Base-by-base conservation (phyloP, 2,888 invertebrate species). In the Priocnemis perturbator region DNA sequence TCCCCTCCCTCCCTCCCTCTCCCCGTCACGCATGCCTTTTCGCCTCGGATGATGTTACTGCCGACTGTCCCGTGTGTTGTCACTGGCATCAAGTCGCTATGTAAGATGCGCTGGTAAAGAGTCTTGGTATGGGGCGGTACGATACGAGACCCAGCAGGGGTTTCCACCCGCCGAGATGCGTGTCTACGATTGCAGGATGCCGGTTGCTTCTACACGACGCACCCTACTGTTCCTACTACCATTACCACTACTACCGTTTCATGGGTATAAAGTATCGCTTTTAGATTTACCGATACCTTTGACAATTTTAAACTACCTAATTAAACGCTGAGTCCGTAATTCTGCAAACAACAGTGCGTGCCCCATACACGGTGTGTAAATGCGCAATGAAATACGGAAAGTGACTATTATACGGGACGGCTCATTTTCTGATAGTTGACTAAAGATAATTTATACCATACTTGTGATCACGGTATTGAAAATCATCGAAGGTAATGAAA, bases 131-230 rank as follows among this genome's bases (percentile, higher is more conserved):
- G 72, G 73, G 79, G 79, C 75, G 79, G 77, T 69, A 71, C 68
- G 74, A 69, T 37, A 57, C 65, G 52, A 61, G 66, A 56, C 76
- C 63, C 78, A 71, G 74, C 71, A 66, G 79, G 50, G 81, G 83
- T 81, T 85, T 77, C 79, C 77, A 80, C 78, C 78, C 82, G 73
- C 70, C 78, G 74, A 85, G 85, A 87, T 86, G 85, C 85, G 81
- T 74, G 79, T 64, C 74, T 74, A 73, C 82, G 84, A 87, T 85
- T 86, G 84, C 70, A 66, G 70, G 71, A 76, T 78, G 75, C 76
- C 68, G 78, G 75, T 76, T 73, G 71, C 37, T 37, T 37, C 7
- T 63, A 47, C 52, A 59, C 69, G 61, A 55, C 47, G 59, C 68
- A 66, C 64, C 68, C 71, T 70, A 69, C 70, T 66, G 70, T 53